Evolutionary conservation across 2,113 vertebrate species (phyloP), one percentile per base, ranked within the genome.

Genomic region (Herpailurus yagouaroundi): DNA sequence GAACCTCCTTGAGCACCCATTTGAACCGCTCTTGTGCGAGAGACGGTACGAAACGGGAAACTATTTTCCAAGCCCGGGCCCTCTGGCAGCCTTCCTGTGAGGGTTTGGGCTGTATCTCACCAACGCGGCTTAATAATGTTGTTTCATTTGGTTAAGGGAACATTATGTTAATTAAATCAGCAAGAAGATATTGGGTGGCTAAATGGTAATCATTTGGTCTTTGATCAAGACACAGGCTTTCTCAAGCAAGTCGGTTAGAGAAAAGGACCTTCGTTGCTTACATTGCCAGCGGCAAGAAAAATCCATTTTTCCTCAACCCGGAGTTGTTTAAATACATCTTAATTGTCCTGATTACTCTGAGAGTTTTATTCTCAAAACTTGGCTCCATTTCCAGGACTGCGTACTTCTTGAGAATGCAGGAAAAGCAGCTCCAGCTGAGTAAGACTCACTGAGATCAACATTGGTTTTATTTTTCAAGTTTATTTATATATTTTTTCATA

Each of bases 331-430:
- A 97, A 98, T 96, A 50, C 52, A n/a, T 95, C 94, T 98, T 98
- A 98, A 98, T 98, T 98, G 92, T 97, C 45, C 57, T 98, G 87
- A 97, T 97, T 96, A 97, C 33, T 64, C 71, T 88, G 92, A 96
- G 85, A 97, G 45, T 16, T 94, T 97, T 97, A 86, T 96, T 95
- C 57, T 63, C 50, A 45, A 88, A 86, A 52, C 55, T 94, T 97
- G 97, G 74, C 86, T 97, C 60, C 77, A 33, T 68, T 96, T 96
- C 66, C 94, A 83, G 73, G 57, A 55, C 66, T 89, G 45, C 92
- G 92, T 41, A 48, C 9, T 74, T 97, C 83, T 83, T 48, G 73
- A 90, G 76, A 89, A 38, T 4, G 4, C 13, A 52, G 57, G 50
- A n/a, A 88, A 92, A 92, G 73, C 11, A 27, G 80, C 23, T 88